phyloP scores from a whole-genome alignment of 92 coral and sea anemone species.

The Porites divaricata region DNA sequence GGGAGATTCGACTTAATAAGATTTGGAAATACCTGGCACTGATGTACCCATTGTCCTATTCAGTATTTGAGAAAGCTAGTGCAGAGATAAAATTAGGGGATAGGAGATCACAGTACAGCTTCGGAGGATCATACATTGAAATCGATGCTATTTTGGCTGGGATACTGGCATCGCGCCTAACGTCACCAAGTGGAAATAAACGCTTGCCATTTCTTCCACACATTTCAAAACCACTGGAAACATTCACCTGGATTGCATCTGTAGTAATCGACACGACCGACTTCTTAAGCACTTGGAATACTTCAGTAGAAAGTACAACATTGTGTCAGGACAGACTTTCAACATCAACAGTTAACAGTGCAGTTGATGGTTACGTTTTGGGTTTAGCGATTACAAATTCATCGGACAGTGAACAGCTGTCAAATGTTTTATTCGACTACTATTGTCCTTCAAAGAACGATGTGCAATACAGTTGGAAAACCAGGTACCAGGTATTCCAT shows the following conservation, averaged over 20 bases:
- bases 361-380: slow-evolving; percentile 57
- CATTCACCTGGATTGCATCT: slow-evolving; percentile 17
- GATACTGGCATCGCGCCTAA: slow-evolving; percentile 33
- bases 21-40: slow-evolving; percentile 50
- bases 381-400: slow-evolving; percentile 23
- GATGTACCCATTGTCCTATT: slow-evolving; percentile 36
- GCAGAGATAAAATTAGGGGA: neutral
- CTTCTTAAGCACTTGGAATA: slow-evolving; percentile 42
- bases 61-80: neutral
- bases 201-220: neutral
- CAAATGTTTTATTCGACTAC: slow-evolving; percentile 46
- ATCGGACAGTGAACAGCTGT: slow-evolving; percentile 24
- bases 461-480: slow-evolving; percentile 3
- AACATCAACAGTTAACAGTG: slow-evolving; percentile 40
- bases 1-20: neutral
- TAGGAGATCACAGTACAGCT: neutral
- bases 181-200: neutral
- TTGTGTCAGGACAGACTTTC: slow-evolving; percentile 11
- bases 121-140: slow-evolving; percentile 31
- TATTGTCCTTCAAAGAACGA: slow-evolving; percentile 42
- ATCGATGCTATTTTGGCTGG: slow-evolving; percentile 59
- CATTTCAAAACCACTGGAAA: neutral
- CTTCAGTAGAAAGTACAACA: neutral
- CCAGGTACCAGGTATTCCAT: slow-evolving; percentile 25
- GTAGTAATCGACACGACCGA: slow-evolving; percentile 3